A percentile compares a stretch with the other conserved stretches of the same genome.
These are phyloP conservation scores for Coluber constrictor DNA, from an alignment of 2,797 vertebrate species.

Conservation along the genomic window DNA sequence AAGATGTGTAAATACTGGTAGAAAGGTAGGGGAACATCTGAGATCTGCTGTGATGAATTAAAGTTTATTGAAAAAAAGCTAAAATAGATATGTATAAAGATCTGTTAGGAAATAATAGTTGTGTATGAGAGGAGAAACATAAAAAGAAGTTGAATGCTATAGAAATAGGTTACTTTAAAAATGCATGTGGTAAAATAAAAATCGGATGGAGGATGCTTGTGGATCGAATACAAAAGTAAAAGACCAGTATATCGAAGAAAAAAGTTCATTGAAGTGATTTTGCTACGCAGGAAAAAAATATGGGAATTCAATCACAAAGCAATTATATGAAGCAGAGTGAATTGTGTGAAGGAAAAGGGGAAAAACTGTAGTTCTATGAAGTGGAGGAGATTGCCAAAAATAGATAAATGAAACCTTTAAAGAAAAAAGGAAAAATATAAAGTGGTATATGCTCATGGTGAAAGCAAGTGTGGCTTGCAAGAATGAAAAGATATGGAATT, in stretches of 20 bases:
- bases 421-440: neutral
- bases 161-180: neutral
- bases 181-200: neutral
- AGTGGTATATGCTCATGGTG: neutral
- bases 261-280: neutral
- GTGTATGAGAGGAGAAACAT: neutral
- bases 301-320: neutral
- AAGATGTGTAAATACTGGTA: neutral
- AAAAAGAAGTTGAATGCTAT: neutral
- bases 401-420: neutral
- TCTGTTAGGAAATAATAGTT: neutral
- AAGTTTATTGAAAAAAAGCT: neutral
- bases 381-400: neutral
- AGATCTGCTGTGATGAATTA: neutral
- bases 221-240: neutral
- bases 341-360: neutral
- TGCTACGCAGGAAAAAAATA: neutral
- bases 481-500: neutral
- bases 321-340: neutral
- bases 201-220: neutral
- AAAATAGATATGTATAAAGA: neutral
- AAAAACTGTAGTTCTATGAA: neutral
- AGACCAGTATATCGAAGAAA: neutral
- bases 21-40: neutral
- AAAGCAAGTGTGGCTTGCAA: neutral